phyloP scores from a whole-genome alignment of 2,888 invertebrate genomes.

The Furcula furcula region DNA sequence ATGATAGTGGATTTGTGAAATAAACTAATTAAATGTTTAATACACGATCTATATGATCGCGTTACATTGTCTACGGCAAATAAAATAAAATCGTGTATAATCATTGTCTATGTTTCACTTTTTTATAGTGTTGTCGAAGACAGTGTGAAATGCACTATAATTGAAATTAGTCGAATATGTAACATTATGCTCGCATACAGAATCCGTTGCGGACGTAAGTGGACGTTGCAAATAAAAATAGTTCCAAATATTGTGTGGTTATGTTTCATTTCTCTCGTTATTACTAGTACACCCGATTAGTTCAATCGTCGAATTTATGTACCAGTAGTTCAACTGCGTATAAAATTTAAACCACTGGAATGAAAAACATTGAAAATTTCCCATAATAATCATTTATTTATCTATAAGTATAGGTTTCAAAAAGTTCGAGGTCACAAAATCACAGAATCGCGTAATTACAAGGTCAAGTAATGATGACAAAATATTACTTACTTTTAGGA shows the following conservation, averaged over 20 bases:
- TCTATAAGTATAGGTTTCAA: no score
- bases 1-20: conserved; percentile 29
- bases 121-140: conserved; percentile 3
- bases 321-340: no score
- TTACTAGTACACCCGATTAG: no score
- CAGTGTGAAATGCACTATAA: conserved; percentile 20
- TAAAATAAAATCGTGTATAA: not conserved
- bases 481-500: no score
- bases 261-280: conserved; percentile 18
- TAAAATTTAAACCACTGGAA: no score
- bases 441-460: no score
- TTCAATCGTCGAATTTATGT: no score
- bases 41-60: conserved; percentile 6
- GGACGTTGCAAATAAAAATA: conserved; percentile 38
- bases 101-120: no score
- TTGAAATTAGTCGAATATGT: conserved; percentile 16
- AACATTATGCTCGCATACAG: conserved; percentile 9
- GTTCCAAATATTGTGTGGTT: conserved; percentile 27
- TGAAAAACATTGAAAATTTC: no score
- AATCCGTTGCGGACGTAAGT: conserved; percentile 13
- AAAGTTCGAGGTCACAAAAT: no score
- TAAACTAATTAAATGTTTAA: conserved; percentile 18
- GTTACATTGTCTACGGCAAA: conserved; percentile 19
- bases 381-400: no score
- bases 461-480: no score